Conservation (phyloP, 2,113 vertebrate species). For the Ivindomyrus marchei region DNA sequence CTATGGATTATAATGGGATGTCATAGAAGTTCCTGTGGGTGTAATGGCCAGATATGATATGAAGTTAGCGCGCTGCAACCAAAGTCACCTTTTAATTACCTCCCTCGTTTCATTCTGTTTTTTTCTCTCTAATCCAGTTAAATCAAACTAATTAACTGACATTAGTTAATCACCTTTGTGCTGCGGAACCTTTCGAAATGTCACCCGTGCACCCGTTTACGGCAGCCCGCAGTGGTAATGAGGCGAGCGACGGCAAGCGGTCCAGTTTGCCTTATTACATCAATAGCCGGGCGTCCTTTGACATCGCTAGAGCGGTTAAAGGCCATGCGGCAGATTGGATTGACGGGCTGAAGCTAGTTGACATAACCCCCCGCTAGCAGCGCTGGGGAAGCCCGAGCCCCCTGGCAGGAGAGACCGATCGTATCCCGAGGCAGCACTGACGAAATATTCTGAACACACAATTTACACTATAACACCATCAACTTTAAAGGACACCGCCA, state of each 20-base stretch:
- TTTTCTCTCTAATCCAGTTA: conserved; percentile 3
- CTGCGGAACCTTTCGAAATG: conserved; percentile 5
- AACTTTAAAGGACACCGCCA: background rate
- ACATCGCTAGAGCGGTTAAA: background rate
- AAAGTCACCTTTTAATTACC: background rate
- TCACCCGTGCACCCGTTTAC: background rate
- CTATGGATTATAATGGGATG: background rate
- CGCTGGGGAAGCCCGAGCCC: background rate
- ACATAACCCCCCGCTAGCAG: background rate
- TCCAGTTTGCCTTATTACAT: background rate
- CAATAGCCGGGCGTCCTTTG: background rate
- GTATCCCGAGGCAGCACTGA: background rate
- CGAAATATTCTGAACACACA: background rate
- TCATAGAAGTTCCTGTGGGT: background rate
- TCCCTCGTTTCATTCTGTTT: background rate
- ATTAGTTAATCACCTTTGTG: conserved; percentile 13
- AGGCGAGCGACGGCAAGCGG: background rate
- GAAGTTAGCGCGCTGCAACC: background rate
- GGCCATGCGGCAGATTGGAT: background rate
- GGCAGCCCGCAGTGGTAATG: conserved; percentile 7
- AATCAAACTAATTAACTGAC: background rate
- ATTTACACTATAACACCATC: background rate
- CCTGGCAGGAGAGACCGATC: background rate
- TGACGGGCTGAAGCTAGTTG: background rate
- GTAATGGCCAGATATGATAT: background rate